Conservation (phyloP, 2,113 vertebrate genomes). For the Isichthys henryi region DNA sequence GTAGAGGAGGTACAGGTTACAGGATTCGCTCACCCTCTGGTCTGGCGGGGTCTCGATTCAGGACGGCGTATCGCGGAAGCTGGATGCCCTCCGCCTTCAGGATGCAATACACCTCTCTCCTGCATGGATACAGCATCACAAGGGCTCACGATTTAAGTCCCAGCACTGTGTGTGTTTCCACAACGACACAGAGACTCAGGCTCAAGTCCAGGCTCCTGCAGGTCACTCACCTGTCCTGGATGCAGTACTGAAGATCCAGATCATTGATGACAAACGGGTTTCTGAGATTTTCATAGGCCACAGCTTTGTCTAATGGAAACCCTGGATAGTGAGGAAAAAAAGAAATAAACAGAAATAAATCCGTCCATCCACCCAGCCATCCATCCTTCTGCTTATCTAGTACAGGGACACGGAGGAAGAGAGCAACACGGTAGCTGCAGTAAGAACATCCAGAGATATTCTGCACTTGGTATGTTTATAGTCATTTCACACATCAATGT, state of each 20-base stretch:
- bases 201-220: not conserved
- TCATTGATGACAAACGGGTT: slow-evolving; percentile 86
- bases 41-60: slow-evolving; percentile 80
- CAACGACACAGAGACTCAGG: not conserved
- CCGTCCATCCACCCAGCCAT: not conserved
- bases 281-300: slow-evolving; percentile 83
- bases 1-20: not conserved
- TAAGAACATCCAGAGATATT: not conserved
- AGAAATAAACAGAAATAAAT: slow-evolving; percentile 33
- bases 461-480: not conserved
- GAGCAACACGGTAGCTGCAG: not conserved
- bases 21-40: slow-evolving; percentile 64
- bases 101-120: slow-evolving; percentile 81
- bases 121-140: slow-evolving; percentile 33
- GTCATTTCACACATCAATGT: not conserved
- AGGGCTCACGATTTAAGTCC: not conserved
- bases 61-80: slow-evolving; percentile 78
- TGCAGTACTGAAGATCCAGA: slow-evolving; percentile 83
- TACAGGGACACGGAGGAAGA: not conserved
- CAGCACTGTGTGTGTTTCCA: not conserved
- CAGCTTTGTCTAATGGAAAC: slow-evolving; percentile 87
- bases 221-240: slow-evolving; percentile 76
- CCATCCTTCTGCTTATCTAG: not conserved
- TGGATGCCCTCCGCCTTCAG: slow-evolving; percentile 80
- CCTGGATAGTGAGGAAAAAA: slow-evolving; percentile 51